Evolutionary conservation across 1,140 invertebrate species (phyloP).

Genomic region (Euwallacea fornicatus): DNA sequence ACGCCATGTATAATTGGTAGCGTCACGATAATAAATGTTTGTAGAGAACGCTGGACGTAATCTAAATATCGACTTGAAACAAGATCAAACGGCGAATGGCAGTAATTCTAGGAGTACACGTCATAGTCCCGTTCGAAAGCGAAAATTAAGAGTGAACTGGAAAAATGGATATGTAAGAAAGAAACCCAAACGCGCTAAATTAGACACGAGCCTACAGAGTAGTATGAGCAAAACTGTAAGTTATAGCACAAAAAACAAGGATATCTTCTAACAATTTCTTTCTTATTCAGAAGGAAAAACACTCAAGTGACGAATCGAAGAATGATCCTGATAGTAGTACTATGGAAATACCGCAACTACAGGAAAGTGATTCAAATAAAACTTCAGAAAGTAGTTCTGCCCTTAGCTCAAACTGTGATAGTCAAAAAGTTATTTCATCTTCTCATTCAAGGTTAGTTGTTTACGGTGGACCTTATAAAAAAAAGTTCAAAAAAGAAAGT

Average conservation of each 20-base stretch:
- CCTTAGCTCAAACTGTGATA: conserved; percentile 50
- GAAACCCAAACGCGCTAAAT: conserved; percentile 38
- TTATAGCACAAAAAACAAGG: background rate
- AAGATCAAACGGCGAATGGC: too few species aligned
- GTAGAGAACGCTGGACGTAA: background rate
- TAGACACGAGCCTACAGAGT: conserved; percentile 20
- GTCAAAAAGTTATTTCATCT: conserved; percentile 33
- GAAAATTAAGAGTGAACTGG: conserved; percentile 41
- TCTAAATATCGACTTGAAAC: background rate
- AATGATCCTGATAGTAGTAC: conserved; percentile 54
- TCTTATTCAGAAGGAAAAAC: conserved; percentile 32
- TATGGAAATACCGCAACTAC: conserved; percentile 23
- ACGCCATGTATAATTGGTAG: background rate
- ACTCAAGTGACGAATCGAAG: conserved; percentile 57
- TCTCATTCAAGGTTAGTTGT: conserved; percentile 15
- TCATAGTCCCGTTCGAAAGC: conserved; percentile 46
- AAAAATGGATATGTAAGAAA: conserved; percentile 48
- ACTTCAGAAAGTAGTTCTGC: conserved; percentile 33
- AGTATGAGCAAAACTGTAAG: conserved; percentile 15
- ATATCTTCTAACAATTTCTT: background rate
- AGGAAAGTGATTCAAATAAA: conserved; percentile 22
- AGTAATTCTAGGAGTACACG: too few species aligned
- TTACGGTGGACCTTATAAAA: background rate
- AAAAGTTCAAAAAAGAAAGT: background rate
- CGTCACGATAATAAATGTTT: too few species aligned